Base-by-base conservation (phyloP, 2,113 vertebrate species). In the Protobothrops mucrosquamatus region DNA sequence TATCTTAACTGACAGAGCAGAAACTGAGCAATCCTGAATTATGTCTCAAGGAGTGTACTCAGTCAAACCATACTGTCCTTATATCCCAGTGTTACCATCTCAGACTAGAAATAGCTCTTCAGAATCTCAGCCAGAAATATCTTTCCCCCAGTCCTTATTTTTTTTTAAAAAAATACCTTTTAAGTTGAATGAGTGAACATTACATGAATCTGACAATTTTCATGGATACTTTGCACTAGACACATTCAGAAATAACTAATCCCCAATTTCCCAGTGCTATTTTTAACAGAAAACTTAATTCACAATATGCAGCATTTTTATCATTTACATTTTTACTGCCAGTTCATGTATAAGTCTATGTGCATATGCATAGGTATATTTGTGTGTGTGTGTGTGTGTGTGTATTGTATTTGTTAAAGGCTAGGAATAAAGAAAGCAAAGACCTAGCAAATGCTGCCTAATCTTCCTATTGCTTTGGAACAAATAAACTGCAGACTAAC, bases 401-500 rank as follows among this genome's bases (percentile, higher is more conserved):
- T 64, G 29, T 24, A 81, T 56, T 29, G 69, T 18, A 91, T 61
- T 26, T 90, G 69, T 7, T 29, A 74, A 85, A 55, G 57, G 74
- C 29, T 93, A 29, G 29, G 89, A 89, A 86, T 85, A 90, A 93
- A 90, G 56, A 54, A 89, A 57, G 26, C 15, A 51, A 87, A 90
- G 15, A 34, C 26, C n/a, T 24, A 87, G 46, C 81, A 26, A 85
- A 59, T 34, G 18, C 52, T 56, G 20, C 29, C 34, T 90, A 87
- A 87, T 90, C n/a, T 52, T 88, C 48, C 24, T 90, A 43, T 57
- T 43, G 81, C 46, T 64, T 64, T 90, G 57, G 81, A 87, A 64
- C 56, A 93, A 93, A 85, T 64, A 87, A 90, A 90, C n/a, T 61
- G 89, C 74, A 61, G 39, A 48, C 61, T 89, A 89, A 81, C 81